Base-by-base conservation (phyloP, 1,140 invertebrate genomes). In the Atta texana region DNA sequence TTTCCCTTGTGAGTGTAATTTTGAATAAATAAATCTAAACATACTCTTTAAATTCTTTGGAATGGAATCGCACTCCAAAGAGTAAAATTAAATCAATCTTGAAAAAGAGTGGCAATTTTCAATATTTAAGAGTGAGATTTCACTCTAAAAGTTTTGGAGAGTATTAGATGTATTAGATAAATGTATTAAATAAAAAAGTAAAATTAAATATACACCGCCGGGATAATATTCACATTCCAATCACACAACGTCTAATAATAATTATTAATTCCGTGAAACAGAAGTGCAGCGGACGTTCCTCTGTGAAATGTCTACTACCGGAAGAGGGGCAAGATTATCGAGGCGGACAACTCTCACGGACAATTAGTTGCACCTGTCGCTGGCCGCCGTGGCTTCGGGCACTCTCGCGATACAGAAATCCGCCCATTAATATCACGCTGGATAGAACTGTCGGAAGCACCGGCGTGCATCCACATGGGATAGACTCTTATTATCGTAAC, bases 321-420 rank as follows among this genome's bases (percentile, higher is more conserved):
- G 16, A 44, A 72, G 34, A 55, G 51, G 18, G 24, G 69, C 24
- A 39, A 39, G 63, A 69, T 51, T 68, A 53, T 66, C n/a, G 31
- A 69, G 49, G 64, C 3, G 49, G 49, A 21, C 63, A 44, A 31
- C 31, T 82, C 78, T 71, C 80, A 39, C 53, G 80, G 53, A 72
- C 80, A 72, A 88, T 89, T 89, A 88, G 78, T 88, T 39, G 80
- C 87, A 85, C 69, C 80, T 89, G 88, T 88, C 88, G 72, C 57
- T 53, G 74, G 28, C 39, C 39, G 28, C 51, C 21, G 64, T 44
- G 44, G 55, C 66, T 76, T 66, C 87, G 24, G 39, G 80, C 34
- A n/a, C 39, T 82, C 68, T 74, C 80, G 53, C 68, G 21, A 82
- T 82, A 72, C 80, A 82, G 80, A 82, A 68, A 82, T 82, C 34